Conservation (phyloP, 1,140 invertebrate genomes). For the Phthorimaea operculella region DNA sequence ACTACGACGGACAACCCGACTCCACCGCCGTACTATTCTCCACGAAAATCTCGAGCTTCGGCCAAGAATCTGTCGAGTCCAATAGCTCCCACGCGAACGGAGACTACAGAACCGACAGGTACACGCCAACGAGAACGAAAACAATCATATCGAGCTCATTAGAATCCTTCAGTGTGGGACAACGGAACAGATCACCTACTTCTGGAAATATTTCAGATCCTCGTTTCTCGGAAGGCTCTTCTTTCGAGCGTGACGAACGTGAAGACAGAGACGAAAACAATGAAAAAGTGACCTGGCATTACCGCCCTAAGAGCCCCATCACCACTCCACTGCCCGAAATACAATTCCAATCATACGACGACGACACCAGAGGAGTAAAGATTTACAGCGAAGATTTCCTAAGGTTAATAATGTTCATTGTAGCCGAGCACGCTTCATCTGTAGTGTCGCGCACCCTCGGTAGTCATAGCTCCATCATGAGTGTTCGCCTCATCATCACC, state of each 20-base stretch:
- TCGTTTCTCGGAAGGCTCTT: slow-evolving; percentile 29
- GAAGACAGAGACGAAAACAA: slow-evolving; percentile 27
- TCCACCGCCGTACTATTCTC: slow-evolving; percentile 51
- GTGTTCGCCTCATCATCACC: slow-evolving; percentile 25
- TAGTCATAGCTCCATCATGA: slow-evolving; percentile 36
- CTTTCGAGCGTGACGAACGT: slow-evolving; percentile 29
- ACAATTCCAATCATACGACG: slow-evolving; percentile 63
- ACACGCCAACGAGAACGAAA: slow-evolving; percentile 51
- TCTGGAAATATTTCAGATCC: slow-evolving; percentile 42
- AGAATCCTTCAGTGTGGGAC: slow-evolving; percentile 49
- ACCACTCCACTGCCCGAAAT: slow-evolving; percentile 51
- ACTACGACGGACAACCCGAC: slow-evolving; percentile 48
- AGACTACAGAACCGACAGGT: slow-evolving; percentile 45
- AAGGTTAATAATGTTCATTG: slow-evolving; percentile 61
- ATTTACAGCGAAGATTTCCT: slow-evolving; percentile 61
- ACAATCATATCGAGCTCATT: slow-evolving; percentile 51
- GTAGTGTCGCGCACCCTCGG: slow-evolving; percentile 27
- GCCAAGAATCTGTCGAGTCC: slow-evolving; percentile 56
- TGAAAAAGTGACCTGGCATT: slow-evolving; percentile 59
- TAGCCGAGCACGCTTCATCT: slow-evolving; percentile 24
- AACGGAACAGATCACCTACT: slow-evolving; percentile 45
- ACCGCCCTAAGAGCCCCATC: slow-evolving; percentile 48
- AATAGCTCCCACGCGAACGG: slow-evolving; percentile 33
- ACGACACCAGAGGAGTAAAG: slow-evolving; percentile 33
- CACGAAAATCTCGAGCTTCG: slow-evolving; percentile 66